These are phyloP conservation scores for Eupristina koningsbergeri DNA, from an alignment of 1,140 invertebrate species.

Conservation along the genomic window DNA sequence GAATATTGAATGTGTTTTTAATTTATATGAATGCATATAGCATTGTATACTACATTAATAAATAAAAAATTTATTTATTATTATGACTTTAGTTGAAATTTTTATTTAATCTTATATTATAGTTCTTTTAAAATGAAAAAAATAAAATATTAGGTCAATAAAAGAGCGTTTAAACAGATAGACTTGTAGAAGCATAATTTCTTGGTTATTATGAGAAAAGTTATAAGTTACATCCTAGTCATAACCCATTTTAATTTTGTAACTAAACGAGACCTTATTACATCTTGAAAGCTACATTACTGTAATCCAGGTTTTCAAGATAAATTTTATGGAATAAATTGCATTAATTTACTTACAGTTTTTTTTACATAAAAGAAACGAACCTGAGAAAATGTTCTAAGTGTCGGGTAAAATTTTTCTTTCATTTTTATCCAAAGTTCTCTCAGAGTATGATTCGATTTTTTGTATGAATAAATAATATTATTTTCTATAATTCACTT, in stretches of 20 bases:
- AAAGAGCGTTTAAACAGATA: background rate
- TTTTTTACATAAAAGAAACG: background rate
- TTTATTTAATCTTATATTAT: too few relatives aligned
- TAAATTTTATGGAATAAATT: background rate
- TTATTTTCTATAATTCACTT: too few relatives aligned
- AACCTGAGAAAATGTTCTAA: too few relatives aligned
- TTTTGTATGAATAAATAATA: too few relatives aligned
- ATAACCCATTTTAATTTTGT: slow-evolving; percentile 25
- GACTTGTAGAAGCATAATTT: slow-evolving; percentile 8
- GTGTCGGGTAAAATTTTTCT: too few relatives aligned
- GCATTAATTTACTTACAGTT: background rate
- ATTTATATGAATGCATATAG: too few relatives aligned
- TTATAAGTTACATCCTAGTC: slow-evolving; percentile 21
- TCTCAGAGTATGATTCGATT: too few relatives aligned
- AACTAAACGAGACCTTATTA: background rate
- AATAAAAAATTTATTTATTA: too few relatives aligned
- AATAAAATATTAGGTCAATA: background rate
- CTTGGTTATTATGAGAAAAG: background rate
- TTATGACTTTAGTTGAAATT: too few relatives aligned
- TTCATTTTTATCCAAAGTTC: too few relatives aligned
- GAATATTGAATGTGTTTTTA: too few relatives aligned
- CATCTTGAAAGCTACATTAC: slow-evolving; percentile 18
- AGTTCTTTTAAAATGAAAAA: background rate
- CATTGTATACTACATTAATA: too few relatives aligned
- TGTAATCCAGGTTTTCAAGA: background rate